Evolutionary conservation across 2,797 vertebrate genomes (phyloP).

Genomic region (Geotrypetes seraphini): DNA sequence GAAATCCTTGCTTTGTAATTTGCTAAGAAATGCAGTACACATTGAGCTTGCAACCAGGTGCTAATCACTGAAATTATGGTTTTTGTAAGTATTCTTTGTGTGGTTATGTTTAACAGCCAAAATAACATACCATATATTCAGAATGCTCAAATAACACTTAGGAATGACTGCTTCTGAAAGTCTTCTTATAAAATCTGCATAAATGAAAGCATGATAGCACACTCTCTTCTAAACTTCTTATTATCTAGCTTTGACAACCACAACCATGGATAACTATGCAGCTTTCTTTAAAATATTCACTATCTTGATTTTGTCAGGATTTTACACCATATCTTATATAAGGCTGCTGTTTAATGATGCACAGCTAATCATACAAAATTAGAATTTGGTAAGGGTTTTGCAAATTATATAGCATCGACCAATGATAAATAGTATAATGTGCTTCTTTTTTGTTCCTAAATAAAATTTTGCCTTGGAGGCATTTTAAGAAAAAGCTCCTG

Average conservation of each 20-base stretch:
- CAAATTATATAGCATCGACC: slow-evolving; percentile 85
- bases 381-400: slow-evolving; percentile 85
- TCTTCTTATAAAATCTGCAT: slow-evolving; percentile 58
- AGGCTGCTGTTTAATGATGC: slow-evolving; percentile 94
- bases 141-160: slow-evolving; percentile 56
- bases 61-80: slow-evolving; percentile 62
- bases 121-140: slow-evolving; percentile 42
- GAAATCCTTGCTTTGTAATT: slow-evolving; percentile 76
- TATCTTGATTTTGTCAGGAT: slow-evolving; percentile 78
- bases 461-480: slow-evolving; percentile 84
- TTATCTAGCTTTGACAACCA: slow-evolving; percentile 70
- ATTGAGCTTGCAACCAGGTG: slow-evolving; percentile 50
- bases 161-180: slow-evolving; percentile 54
- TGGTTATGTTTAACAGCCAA: slow-evolving; percentile 52
- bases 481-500: slow-evolving; percentile 72
- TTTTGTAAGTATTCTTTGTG: slow-evolving; percentile 51
- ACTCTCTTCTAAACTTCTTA: slow-evolving; percentile 59
- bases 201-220: slow-evolving; percentile 59
- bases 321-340: slow-evolving; percentile 70
- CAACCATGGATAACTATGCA: slow-evolving; percentile 63
- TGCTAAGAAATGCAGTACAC: slow-evolving; percentile 89
- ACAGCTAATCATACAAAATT: slow-evolving; percentile 99
- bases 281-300: slow-evolving; percentile 76
- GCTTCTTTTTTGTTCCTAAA: slow-evolving; percentile 80
- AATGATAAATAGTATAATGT: slow-evolving; percentile 86